Base-by-base conservation (phyloP, 2,797 vertebrate species). In the Botia kubotai region DNA sequence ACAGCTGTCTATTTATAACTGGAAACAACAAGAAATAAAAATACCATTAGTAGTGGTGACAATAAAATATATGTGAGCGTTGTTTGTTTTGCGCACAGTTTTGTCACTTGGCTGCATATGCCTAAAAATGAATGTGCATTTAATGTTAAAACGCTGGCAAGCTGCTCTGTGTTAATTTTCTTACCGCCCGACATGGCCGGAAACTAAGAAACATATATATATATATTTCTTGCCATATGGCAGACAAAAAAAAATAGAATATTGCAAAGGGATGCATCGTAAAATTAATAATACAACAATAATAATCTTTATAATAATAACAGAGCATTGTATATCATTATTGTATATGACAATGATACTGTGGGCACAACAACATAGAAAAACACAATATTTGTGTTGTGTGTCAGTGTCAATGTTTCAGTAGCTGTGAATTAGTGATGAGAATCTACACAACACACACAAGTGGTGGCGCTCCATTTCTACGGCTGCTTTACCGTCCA, bases 1-100 rank as follows among this genome's bases (percentile, higher is more conserved):
- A 77, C 76, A 87, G 50, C 58, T 80, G 53, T 67, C 81, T 87
- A 82, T 87, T 87, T 87, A 83, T 87, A 89, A 82, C 77, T 19
- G 74, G 68, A 21, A 78, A 29, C 39, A 55, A 70, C 48, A 78
- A 74, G 39, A 62, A 19, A 17, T 29, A 74, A 71, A 13, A 52
- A 77, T 58, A 48, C 23, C 36, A 80, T 81, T 65, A 23, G 43
- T 69, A 52, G 53, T 21, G 58, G 39, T 70, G 53, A 60, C 75
- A 78, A 33, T 33, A 11, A 76, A 53, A 73, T 26, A 57, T 7
- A n/a, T 12, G 16, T 57, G 55, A 68, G 52, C 23, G 14, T 48
- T 70, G 17, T 78, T 75, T 75, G 58, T 52, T 75, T 70, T 77
- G 75, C 33, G 4, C 33, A 33, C 33, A 33, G 33, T 60, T 39